phyloP scores from a whole-genome alignment of 2,113 vertebrate genomes.

The Cricetomys ansorgei region DNA sequence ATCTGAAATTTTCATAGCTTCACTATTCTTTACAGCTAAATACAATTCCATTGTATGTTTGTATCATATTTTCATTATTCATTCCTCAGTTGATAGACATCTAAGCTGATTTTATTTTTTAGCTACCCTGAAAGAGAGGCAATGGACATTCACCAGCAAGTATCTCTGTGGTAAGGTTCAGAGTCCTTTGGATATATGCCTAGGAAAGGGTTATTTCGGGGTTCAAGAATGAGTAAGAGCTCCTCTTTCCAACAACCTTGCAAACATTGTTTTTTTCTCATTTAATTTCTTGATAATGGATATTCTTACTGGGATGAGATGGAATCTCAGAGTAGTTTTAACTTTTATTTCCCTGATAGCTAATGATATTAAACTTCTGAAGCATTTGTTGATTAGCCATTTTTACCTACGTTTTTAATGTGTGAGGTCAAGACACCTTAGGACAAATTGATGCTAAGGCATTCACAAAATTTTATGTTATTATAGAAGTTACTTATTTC shows the following conservation, averaged over 20 bases:
- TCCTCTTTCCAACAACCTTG: background rate
- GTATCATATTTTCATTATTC: background rate
- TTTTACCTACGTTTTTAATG: background rate
- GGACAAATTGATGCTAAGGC: too few relatives aligned
- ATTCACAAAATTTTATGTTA: background rate
- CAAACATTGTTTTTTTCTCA: background rate
- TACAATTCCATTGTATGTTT: background rate
- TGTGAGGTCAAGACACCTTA: background rate
- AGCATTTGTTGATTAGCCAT: background rate
- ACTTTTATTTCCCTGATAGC: background rate
- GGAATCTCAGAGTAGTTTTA: background rate
- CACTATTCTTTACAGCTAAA: background rate
- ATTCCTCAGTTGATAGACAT: background rate
- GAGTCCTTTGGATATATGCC: background rate
- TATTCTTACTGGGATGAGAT: background rate
- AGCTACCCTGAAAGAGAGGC: background rate
- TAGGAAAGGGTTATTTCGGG: too few relatives aligned
- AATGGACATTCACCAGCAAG: background rate
- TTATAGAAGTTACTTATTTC: background rate
- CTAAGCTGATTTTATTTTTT: background rate
- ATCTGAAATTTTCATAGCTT: background rate
- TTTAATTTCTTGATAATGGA: background rate
- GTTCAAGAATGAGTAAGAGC: background rate
- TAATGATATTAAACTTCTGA: background rate
- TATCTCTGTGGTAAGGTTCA: background rate